Base-by-base conservation (phyloP, 30 jellyfish, hydroid and myxozoan genomes). In the Rhopilema esculentum region DNA sequence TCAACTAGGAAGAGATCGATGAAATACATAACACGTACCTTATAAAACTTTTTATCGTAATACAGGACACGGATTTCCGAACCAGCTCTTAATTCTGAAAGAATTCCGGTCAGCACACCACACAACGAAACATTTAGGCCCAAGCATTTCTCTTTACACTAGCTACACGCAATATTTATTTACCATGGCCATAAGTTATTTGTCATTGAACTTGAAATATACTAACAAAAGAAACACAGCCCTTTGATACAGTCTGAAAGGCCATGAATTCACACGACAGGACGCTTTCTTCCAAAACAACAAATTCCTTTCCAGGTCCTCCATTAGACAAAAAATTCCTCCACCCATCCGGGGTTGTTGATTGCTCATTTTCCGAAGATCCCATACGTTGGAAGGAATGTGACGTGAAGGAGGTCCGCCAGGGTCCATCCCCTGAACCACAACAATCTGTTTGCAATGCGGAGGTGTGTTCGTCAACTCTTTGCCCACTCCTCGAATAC, bases 331-430 rank as follows among this genome's bases (percentile, higher is more conserved):
- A n/a, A 2, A 31, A 16, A 21, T 31, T 73, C 70, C 84, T 30
- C 49, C 88, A 57, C 88, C 88, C 88, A 78, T 78, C 88, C 88
- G 88, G 88, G 77, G 72, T 76, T 27, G 75, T 78, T 62, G 88
- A 78, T 27, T 78, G 88, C 88, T 78, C 88, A 78, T 78, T 78
- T 40, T 40, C 57, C 57, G 57, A 40, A 40, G 57, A 40, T 40
- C 57, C 57, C 57, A 40, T 40, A 40, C 12, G 6, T 40, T n/a
- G n/a, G n/a, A n/a, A n/a, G n/a, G n/a, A n/a, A n/a, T n/a, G n/a
- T n/a, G n/a, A n/a, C n/a, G n/a, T n/a, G n/a, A n/a, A n/a, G n/a
- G n/a, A n/a, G n/a, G n/a, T n/a, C n/a, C n/a, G n/a, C n/a, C n/a
- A n/a, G n/a, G n/a, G n/a, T n/a, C n/a, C n/a, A n/a, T n/a, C n/a